Evolutionary conservation across 2,797 vertebrate species (phyloP), one percentile per base, ranked within the genome.

Genomic region (Anas bahamensis): DNA sequence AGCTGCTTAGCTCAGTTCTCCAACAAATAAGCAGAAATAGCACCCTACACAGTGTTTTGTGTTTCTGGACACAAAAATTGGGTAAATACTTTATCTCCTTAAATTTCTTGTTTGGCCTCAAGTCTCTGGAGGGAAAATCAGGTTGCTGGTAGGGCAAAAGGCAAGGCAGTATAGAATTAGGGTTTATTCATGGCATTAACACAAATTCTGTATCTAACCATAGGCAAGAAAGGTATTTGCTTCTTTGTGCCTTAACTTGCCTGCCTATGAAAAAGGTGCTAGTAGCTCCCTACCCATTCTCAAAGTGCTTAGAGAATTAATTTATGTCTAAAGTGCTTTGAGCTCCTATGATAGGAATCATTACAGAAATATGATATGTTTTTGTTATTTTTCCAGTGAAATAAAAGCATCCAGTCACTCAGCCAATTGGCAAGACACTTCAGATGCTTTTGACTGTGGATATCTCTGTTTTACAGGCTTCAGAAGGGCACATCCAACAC

Each of bases 381-480:
- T 78, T 80, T 85, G 66, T 79, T 94, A 42, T 88, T 94, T 91
- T 95, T 88, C 64, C 48, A 71, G 85, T 48, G n/a, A 37, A 95
- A 86, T 72, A 68, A 39, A 95, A 91, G 53, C 89, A 71, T 56
- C 66, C 53, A 86, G 29, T 75, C 33, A 42, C 9, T 90, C 50
- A 83, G 72, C 74, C 78, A 92, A 26, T 41, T 86, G 91, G 68
- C 86, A 76, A 83, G 37, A 60, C 24, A 39, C 33, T 87, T 93
- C 48, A 92, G 81, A 91, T 83, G 73, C 64, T 92, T 95, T 91
- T 90, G 33, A 91, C 83, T 66, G 42, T 76, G 71, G 57, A 68
- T 96, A 91, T 95, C 95, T 96, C 91, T 79, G 72, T 85, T 90
- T 86, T 95, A 22, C 94, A 94, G 95, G 82, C 82, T 89, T 75